These are phyloP conservation scores for Carassius carassius DNA, from an alignment of 2,113 vertebrate genomes.

Conservation along the genomic window DNA sequence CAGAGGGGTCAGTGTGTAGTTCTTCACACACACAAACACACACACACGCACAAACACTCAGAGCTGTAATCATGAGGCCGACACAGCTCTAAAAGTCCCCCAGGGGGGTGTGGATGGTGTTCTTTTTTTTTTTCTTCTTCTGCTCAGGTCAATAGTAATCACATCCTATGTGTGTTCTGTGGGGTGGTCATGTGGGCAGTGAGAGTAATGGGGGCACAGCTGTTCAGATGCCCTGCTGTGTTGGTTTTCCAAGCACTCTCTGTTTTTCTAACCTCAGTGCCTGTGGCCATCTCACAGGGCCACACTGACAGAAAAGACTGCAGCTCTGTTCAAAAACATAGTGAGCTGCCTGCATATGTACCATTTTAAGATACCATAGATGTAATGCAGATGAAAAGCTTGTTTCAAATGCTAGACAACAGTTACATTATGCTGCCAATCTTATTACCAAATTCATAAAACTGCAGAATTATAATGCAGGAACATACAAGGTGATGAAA, in stretches of 20 bases:
- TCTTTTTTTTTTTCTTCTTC: not conserved
- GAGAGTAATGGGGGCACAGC: constrained; percentile 49
- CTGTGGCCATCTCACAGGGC: constrained; percentile 25
- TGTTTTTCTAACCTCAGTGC: constrained; percentile 35
- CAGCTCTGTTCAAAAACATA: not conserved
- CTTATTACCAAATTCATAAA: not conserved
- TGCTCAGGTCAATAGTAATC: constrained; percentile 55
- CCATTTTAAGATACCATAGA: not conserved
- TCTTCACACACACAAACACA: constrained; percentile 4
- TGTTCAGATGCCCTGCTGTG: constrained; percentile 21
- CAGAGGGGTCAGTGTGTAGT: constrained; percentile 27
- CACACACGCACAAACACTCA: constrained; percentile 4
- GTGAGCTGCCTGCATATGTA: not conserved
- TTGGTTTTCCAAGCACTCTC: constrained; percentile 25
- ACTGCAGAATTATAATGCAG: not conserved
- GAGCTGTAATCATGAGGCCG: constrained; percentile 46
- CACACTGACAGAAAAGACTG: not conserved
- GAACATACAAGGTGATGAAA: not conserved
- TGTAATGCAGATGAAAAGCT: not conserved
- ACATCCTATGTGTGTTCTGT: constrained; percentile 44
- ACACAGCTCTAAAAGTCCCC: constrained; percentile 44
- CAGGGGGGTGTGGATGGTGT: constrained; percentile 34
- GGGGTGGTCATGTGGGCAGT: constrained; percentile 17
- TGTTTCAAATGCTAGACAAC: not conserved
- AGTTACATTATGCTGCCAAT: not conserved